phyloP scores from a whole-genome alignment of 2,113 vertebrate genomes.

The Rhynchomys soricoides region DNA sequence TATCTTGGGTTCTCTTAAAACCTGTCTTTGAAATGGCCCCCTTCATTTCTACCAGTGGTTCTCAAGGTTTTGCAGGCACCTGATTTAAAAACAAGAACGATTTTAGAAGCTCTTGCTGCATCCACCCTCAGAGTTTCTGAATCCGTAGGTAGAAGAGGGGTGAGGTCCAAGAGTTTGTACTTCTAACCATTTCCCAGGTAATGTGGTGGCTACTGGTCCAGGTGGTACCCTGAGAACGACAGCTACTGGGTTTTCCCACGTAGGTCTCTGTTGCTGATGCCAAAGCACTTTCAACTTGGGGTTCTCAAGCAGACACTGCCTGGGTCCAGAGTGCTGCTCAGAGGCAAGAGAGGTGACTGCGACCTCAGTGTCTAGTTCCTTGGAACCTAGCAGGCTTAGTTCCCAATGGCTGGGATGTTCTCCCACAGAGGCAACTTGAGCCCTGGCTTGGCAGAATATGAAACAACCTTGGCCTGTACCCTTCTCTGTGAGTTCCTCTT shows the following conservation, averaged over 20 bases:
- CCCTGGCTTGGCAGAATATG: constrained; percentile 66
- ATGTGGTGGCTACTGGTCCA: neutral
- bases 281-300: constrained; percentile 26
- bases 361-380: neutral
- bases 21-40: neutral
- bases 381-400: neutral
- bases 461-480: constrained; percentile 54
- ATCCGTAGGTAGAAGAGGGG: constrained; percentile 33
- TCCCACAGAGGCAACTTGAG: constrained; percentile 66
- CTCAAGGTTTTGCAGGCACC: neutral
- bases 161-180: neutral
- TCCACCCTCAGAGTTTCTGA: constrained; percentile 17
- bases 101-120: neutral
- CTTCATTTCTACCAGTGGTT: neutral
- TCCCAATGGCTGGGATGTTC: neutral
- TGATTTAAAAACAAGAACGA: neutral
- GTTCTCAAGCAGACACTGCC: neutral
- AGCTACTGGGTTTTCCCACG: neutral
- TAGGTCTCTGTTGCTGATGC: neutral
- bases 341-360: neutral
- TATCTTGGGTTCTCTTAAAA: neutral
- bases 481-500: constrained; percentile 62
- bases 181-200: constrained; percentile 18
- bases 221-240: neutral
- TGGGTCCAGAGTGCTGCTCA: neutral